Percentiles rank a stretch among this genome's conserved stretches.
Evolutionary conservation across 1,140 invertebrate genomes (phyloP).

Genomic region (Conus ventricosus): DNA sequence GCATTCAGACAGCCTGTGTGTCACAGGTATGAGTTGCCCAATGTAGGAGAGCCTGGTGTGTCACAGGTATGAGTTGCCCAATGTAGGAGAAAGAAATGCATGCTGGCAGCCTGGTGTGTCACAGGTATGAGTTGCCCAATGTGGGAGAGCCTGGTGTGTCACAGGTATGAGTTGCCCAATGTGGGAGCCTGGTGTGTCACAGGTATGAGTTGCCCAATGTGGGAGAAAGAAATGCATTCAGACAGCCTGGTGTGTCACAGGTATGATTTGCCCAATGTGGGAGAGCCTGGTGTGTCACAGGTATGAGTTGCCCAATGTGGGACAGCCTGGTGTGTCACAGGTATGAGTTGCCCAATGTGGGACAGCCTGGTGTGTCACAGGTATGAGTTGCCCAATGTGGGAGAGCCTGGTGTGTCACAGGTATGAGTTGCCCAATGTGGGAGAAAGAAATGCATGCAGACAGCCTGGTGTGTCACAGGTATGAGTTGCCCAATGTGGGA

Average conservation of each 20-base stretch:
- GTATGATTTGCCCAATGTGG: conserved; percentile 66
- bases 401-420: conserved; percentile 58
- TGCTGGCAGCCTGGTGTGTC: neutral
- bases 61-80: too few relatives aligned
- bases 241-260: conserved; percentile 51
- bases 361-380: conserved; percentile 55
- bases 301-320: conserved; percentile 65
- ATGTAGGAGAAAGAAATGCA: too few relatives aligned
- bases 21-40: too few relatives aligned
- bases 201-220: conserved; percentile 67
- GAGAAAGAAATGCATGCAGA: too few relatives aligned
- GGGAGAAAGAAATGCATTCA: too few relatives aligned
- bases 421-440: conserved; percentile 65
- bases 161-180: conserved; percentile 64
- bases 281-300: conserved; percentile 58
- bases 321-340: conserved; percentile 55
- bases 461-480: conserved; percentile 52
- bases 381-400: conserved; percentile 65
- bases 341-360: conserved; percentile 65
- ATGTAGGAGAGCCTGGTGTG: too few relatives aligned
- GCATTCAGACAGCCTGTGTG: neutral
- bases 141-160: conserved; percentile 60
- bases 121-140: conserved; percentile 64
- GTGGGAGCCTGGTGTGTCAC: conserved; percentile 60
- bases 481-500: conserved; percentile 66